These are phyloP conservation scores for Scatophagus argus DNA, from an alignment of 2,113 vertebrate genomes.

Conservation along the genomic window DNA sequence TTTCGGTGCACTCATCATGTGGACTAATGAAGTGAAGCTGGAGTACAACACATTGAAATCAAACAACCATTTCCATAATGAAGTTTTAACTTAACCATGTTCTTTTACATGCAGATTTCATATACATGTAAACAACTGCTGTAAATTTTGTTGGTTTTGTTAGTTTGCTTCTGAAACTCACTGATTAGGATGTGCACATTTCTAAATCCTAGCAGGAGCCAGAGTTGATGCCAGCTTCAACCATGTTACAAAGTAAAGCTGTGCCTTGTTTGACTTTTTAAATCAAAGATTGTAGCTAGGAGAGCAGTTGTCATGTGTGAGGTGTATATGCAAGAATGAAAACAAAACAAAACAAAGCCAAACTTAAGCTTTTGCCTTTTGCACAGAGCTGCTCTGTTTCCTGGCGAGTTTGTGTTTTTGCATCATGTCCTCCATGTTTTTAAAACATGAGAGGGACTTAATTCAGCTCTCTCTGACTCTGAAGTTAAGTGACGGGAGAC, in stretches of 20 bases:
- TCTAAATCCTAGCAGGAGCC: constrained; percentile 55
- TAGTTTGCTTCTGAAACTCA: constrained; percentile 35
- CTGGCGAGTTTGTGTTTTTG: constrained; percentile 26
- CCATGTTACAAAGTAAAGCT: constrained; percentile 44
- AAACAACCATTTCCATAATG: not conserved
- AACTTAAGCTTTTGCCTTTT: constrained; percentile 47
- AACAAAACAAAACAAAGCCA: constrained; percentile 42
- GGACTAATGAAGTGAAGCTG: not conserved
- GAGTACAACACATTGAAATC: not conserved
- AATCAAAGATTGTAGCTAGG: constrained; percentile 43
- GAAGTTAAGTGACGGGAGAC: not conserved
- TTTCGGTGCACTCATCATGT: not conserved
- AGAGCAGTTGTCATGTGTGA: constrained; percentile 22
- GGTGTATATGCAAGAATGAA: constrained; percentile 61
- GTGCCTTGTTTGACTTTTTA: constrained; percentile 63
- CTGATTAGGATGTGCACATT: constrained; percentile 59
- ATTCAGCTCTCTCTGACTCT: constrained; percentile 1
- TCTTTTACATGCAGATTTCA: constrained; percentile 8
- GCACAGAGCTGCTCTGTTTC: constrained; percentile 29
- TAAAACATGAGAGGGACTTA: constrained; percentile 9
- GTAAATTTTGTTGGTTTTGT: constrained; percentile 16
- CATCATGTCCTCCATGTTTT: not conserved
- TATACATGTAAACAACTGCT: constrained; percentile 9
- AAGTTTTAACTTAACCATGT: constrained; percentile 42
- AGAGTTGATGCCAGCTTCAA: constrained; percentile 33